These are phyloP conservation scores for Glaucidium brasilianum DNA, from an alignment of 2,113 vertebrate species.

Conservation along the genomic window DNA sequence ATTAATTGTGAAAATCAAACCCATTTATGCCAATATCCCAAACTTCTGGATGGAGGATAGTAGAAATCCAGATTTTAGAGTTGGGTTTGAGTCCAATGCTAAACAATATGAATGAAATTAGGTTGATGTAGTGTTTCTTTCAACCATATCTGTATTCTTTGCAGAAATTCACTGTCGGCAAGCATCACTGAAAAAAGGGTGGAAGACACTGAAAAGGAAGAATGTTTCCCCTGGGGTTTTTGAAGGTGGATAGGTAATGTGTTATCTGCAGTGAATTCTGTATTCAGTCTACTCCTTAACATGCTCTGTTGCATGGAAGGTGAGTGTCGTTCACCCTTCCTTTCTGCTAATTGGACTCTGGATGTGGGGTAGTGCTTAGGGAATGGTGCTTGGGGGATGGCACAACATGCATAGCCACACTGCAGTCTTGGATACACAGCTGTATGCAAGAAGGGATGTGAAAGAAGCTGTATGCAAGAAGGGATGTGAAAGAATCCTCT, in stretches of 20 bases:
- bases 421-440: neutral
- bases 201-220: neutral
- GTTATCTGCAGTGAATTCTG: neutral
- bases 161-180: neutral
- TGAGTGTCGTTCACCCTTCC: neutral
- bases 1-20: neutral
- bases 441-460: neutral
- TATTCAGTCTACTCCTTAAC: neutral
- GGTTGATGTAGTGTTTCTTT: neutral
- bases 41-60: neutral
- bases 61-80: neutral
- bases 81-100: neutral
- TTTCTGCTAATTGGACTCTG: neutral
- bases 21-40: neutral
- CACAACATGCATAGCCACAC: accelerated
- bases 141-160: neutral
- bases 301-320: neutral
- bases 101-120: neutral
- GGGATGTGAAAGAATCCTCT: neutral
- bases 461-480: neutral
- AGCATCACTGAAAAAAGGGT: neutral
- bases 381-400: neutral
- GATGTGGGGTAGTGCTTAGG: neutral
- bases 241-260: neutral
- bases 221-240: neutral